Conservation (phyloP, 2,888 invertebrate genomes). For the Papilio elwesi region DNA sequence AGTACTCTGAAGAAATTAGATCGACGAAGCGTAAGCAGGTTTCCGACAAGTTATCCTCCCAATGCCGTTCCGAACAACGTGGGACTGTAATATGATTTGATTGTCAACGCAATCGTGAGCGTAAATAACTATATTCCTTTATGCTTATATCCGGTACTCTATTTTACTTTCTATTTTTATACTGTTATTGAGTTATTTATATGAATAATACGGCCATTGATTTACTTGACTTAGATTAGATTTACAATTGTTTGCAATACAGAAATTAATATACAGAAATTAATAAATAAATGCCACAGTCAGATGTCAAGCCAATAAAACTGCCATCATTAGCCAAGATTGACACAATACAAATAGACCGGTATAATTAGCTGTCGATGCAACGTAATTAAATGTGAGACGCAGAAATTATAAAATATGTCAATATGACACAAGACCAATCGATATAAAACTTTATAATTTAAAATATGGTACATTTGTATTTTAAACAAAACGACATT, state of each 20-base stretch:
- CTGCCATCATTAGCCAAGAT: background rate
- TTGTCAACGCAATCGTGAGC: constrained; percentile 11
- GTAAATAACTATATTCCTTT: background rate
- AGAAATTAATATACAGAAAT: background rate
- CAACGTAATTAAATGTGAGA: too few relatives aligned
- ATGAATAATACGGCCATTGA: background rate
- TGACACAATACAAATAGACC: background rate
- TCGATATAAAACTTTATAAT: too few relatives aligned
- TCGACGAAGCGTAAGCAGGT: constrained; percentile 67
- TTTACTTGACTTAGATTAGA: background rate
- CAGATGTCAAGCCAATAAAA: background rate
- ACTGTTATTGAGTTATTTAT: background rate
- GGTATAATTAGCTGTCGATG: too few relatives aligned
- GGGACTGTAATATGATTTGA: constrained; percentile 14
- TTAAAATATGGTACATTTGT: too few relatives aligned
- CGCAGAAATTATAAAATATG: too few relatives aligned
- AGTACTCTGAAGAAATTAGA: constrained; percentile 70
- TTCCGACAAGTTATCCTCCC: constrained; percentile 1
- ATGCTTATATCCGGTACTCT: background rate
- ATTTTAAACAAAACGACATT: too few relatives aligned
- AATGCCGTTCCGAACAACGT: constrained; percentile 15
- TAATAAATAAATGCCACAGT: background rate
- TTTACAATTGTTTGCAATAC: too few relatives aligned
- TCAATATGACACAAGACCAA: too few relatives aligned
- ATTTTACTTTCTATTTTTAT: constrained; percentile 6